A percentile compares a stretch with the other conserved stretches of the same genome.
These are phyloP conservation scores for Cricetomys ansorgei DNA, from an alignment of 2,113 vertebrate genomes.

Conservation along the genomic window DNA sequence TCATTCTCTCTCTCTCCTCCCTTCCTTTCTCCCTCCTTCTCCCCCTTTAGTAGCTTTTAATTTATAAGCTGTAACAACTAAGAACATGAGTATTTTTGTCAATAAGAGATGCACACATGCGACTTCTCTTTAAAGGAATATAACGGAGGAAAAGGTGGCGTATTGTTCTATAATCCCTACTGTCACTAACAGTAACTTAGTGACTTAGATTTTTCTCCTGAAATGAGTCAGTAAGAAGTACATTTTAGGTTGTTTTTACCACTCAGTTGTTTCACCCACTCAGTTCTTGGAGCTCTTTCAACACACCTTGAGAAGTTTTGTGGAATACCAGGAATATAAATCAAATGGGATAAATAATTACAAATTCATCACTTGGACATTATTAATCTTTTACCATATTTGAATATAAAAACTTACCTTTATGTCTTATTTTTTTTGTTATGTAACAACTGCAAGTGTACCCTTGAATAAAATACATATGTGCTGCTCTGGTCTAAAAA, in stretches of 20 bases:
- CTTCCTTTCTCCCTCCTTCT: too few relatives aligned
- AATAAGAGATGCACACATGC: background rate
- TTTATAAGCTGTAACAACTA: constrained; percentile 44
- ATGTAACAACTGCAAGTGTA: constrained; percentile 55
- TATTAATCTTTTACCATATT: constrained; percentile 54
- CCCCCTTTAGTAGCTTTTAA: constrained; percentile 41
- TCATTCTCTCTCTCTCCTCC: background rate
- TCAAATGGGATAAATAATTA: constrained; percentile 41
- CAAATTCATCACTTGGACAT: constrained; percentile 25
- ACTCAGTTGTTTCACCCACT: background rate
- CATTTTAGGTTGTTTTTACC: constrained; percentile 35
- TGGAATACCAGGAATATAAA: constrained; percentile 30
- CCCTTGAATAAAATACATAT: constrained; percentile 59
- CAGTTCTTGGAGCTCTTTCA: constrained; percentile 14
- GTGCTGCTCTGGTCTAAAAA: constrained; percentile 58
- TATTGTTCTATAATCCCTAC: background rate
- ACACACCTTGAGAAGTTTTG: constrained; percentile 31
- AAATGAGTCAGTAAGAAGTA: background rate
- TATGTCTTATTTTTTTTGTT: background rate
- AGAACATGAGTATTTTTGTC: constrained; percentile 1
- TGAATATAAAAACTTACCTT: constrained; percentile 36
- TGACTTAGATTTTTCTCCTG: constrained; percentile 41
- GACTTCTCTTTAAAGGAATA: background rate
- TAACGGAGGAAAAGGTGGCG: constrained; percentile 1
- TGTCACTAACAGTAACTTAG: constrained; percentile 5